A percentile compares a stretch with the other conserved stretches of the same genome.
Conservation (phyloP, 2,113 vertebrate species). For the Malurus alboscapulatus region DNA sequence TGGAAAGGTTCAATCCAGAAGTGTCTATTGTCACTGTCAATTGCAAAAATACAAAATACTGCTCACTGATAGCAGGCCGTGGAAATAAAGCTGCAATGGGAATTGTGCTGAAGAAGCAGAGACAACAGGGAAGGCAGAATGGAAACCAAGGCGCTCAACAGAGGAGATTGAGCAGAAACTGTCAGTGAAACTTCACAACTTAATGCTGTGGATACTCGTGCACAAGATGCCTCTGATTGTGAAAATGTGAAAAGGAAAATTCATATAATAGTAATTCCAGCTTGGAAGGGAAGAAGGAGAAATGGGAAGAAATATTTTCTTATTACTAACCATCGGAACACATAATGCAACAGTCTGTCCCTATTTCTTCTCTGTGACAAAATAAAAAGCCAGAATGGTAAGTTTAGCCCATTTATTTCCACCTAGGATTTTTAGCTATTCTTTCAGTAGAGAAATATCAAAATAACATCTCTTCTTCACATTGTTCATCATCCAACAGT, state of each 20-base stretch:
- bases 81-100: background rate
- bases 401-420: background rate
- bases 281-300: background rate
- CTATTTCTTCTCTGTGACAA: background rate
- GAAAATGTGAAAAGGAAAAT: background rate
- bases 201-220: background rate
- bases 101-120: background rate
- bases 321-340: background rate
- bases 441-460: background rate
- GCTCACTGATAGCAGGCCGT: background rate
- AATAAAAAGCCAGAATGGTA: background rate
- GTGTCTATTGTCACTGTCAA: background rate
- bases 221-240: background rate
- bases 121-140: background rate
- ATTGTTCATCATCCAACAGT: background rate
- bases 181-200: rapidly evolving
- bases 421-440: background rate
- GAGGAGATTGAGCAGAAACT: background rate
- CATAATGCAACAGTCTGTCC: background rate
- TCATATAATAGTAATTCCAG: background rate
- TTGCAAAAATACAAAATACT: background rate
- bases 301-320: background rate
- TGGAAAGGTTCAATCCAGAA: background rate
- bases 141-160: background rate
- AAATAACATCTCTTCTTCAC: background rate